Evolutionary conservation across 2,113 vertebrate species (phyloP).

Genomic region (Myanophis thanlyinensis): DNA sequence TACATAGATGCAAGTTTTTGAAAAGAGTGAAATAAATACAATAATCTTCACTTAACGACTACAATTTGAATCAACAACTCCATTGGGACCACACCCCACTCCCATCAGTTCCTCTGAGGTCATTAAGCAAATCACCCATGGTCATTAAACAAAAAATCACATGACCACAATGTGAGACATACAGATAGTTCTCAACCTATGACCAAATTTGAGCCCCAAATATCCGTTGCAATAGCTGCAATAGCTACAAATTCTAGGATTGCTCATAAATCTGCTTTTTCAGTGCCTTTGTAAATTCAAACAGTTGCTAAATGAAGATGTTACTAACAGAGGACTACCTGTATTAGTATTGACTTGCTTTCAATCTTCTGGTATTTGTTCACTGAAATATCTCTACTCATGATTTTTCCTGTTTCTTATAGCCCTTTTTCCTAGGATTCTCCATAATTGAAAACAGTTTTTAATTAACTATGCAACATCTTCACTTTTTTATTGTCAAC

Average conservation of each 20-base stretch:
- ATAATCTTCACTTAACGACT: not conserved
- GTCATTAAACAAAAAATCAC: not conserved
- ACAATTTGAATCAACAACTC: not conserved
- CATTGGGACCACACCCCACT: not conserved
- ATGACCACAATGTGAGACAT: not conserved
- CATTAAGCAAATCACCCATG: not conserved
- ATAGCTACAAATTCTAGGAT: not conserved
- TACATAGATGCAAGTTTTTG: conserved; percentile 53
- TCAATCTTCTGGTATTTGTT: not conserved
- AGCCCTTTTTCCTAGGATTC: not conserved
- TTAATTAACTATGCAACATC: not conserved
- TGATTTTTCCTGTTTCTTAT: not conserved
- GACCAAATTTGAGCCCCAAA: not conserved
- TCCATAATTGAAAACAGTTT: not conserved
- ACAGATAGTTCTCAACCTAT: not conserved
- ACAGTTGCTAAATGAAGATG: not conserved
- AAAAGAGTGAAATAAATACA: conserved; percentile 3
- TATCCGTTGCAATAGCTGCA: not conserved
- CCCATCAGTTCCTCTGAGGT: not conserved
- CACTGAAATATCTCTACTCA: not conserved
- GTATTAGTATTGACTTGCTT: not conserved
- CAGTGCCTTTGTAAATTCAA: not conserved
- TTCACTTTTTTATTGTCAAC: not conserved
- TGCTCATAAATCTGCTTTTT: not conserved
- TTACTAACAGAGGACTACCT: not conserved